Base-by-base conservation (phyloP, 2,113 vertebrate genomes). In the Trichomycterus rosablanca region DNA sequence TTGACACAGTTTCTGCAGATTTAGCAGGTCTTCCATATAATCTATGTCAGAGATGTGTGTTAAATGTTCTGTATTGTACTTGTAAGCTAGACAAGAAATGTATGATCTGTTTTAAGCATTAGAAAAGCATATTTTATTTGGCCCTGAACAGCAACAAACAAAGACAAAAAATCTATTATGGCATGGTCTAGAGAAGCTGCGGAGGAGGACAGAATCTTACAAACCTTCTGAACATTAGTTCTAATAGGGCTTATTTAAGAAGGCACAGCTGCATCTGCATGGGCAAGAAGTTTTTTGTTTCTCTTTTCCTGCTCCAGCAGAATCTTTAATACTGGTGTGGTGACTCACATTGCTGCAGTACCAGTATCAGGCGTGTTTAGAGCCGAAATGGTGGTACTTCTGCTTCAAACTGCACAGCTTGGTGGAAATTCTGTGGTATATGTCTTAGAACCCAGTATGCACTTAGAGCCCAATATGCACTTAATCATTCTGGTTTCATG, bases 311-410 rank as follows among this genome's bases (percentile, higher is more conserved):
- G 39, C n/a, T 37, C 35, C 24, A n/a, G n/a, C n/a, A n/a, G n/a
- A n/a, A n/a, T n/a, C n/a, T n/a, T n/a, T n/a, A n/a, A n/a, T 30
- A 7, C 26, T 46, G 42, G n/a, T 59, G 15, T 10, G 11, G 9
- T 58, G 54, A 57, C 24, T 58, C 16, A 24, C 15, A 14, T 12
- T 44, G 54, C 37, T 26, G 11, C 22, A 37, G 18, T 39, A 23
- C 7, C 12, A 53, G 8, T 30, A n/a, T 23, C 15, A 15, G 9
- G 42, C 18, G 16, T 26, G 20, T 23, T 28, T 4, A 2, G n/a
- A 58, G n/a, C 5, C 9, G 15, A 44, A 4, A 18, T 44, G 5
- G 42, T 19, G 16, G 1, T 44, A 44, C 15, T 28, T 40, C n/a
- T n/a, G n/a, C n/a, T n/a, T 35, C 34, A 32, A 15, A 3, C 5